A percentile compares a stretch with the other conserved stretches of the same genome.
Evolutionary conservation across 2,797 vertebrate species (phyloP).

Genomic region (Sternarchorhynchus goeldii): DNA sequence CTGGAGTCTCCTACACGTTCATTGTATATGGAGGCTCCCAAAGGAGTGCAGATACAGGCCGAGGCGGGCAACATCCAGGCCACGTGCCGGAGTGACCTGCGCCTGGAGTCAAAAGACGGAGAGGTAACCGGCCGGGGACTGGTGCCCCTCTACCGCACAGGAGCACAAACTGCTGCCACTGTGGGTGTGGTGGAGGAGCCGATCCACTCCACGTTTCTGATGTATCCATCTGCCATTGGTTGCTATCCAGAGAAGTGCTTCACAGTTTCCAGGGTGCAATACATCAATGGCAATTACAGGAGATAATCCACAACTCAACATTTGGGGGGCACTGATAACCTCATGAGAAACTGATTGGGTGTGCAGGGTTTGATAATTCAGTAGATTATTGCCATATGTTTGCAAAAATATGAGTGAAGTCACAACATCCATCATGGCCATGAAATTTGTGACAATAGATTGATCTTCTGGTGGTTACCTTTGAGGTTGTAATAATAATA

Average conservation of each 20-base stretch:
- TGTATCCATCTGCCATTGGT: conserved; percentile 33
- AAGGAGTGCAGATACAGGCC: conserved; percentile 93
- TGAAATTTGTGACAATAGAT: background rate
- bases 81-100: conserved; percentile 92
- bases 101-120: conserved; percentile 97
- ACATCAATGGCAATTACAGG: conserved; percentile 38
- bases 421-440: conserved; percentile 5
- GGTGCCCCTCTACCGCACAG: background rate
- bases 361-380: conserved; percentile 14
- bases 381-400: conserved; percentile 38
- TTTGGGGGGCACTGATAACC: conserved; percentile 35
- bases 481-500: background rate
- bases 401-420: conserved; percentile 26
- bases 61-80: conserved; percentile 96
- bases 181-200: conserved; percentile 18
- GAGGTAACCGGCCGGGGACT: conserved; percentile 76
- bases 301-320: conserved; percentile 35
- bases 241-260: conserved; percentile 30
- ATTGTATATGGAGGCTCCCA: conserved; percentile 94
- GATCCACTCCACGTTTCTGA: conserved; percentile 38
- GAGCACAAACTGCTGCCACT: conserved; percentile 23
- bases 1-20: conserved; percentile 95
- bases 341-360: conserved; percentile 39
- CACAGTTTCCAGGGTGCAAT: conserved; percentile 31
- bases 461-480: background rate